Evolutionary conservation across 2,797 vertebrate species (phyloP).

Genomic region (Staurois parvus): DNA sequence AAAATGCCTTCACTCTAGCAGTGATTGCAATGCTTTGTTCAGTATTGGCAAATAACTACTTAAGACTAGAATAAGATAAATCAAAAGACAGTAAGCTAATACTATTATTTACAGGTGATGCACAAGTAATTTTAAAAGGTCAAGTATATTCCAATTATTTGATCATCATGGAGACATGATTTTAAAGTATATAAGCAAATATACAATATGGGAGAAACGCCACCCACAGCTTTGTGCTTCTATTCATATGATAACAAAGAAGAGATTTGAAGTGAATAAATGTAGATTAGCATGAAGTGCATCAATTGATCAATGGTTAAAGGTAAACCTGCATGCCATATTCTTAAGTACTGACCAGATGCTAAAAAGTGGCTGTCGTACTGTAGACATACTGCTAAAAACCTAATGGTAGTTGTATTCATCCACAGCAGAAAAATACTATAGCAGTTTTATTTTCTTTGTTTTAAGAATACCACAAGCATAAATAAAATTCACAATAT

Average conservation of each 20-base stretch:
- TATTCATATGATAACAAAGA: constrained; percentile 20
- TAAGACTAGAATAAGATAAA: constrained; percentile 19
- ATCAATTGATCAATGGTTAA: constrained; percentile 1
- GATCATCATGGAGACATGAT: constrained; percentile 15
- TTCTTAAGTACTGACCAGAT: background rate
- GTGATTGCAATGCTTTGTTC: constrained; percentile 8
- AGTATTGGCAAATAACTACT: constrained; percentile 24
- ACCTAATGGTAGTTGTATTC: background rate
- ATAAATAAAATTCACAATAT: too few relatives aligned
- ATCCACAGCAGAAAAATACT: background rate
- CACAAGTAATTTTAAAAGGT: constrained; percentile 11
- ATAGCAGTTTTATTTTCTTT: too few relatives aligned
- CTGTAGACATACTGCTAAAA: background rate
- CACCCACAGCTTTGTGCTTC: background rate
- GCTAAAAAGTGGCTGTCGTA: background rate
- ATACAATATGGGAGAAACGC: background rate
- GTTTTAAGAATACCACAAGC: too few relatives aligned
- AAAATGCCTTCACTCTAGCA: constrained; percentile 5
- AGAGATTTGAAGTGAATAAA: constrained; percentile 1
- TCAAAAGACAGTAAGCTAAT: constrained; percentile 25
- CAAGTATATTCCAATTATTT: background rate
- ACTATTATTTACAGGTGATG: background rate
- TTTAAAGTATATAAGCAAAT: constrained; percentile 46
- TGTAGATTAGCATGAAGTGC: background rate
- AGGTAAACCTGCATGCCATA: background rate